phyloP scores from a whole-genome alignment of 2,797 vertebrate genomes.

The Malacoctenus gilli region DNA sequence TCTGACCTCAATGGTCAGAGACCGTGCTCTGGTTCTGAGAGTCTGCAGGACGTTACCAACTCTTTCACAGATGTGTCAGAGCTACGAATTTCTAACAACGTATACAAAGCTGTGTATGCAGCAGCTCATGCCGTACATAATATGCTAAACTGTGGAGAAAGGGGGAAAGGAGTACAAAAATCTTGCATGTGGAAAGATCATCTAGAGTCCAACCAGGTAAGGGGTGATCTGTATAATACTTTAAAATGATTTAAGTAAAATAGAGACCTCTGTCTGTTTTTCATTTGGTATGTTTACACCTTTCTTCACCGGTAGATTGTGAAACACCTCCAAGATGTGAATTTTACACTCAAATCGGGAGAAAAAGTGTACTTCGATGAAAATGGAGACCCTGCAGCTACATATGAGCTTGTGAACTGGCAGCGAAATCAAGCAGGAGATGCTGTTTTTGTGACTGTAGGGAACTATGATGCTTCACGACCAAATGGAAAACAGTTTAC shows the following conservation, averaged over 20 bases:
- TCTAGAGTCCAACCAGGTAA: constrained; percentile 67
- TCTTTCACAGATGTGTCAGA: constrained; percentile 80
- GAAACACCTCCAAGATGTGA: constrained; percentile 67
- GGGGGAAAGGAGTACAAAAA: constrained; percentile 23
- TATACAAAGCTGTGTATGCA: constrained; percentile 81
- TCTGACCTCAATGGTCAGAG: constrained; percentile 8
- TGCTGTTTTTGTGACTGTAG: constrained; percentile 70
- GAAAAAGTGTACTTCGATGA: constrained; percentile 76
- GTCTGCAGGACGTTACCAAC: constrained; percentile 65
- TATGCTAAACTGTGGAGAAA: constrained; percentile 62
- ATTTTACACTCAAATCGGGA: constrained; percentile 74
- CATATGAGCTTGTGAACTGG: constrained; percentile 83
- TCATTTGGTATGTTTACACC: too few relatives aligned
- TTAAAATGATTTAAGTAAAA: background rate
- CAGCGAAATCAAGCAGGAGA: constrained; percentile 70
- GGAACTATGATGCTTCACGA: constrained; percentile 76
- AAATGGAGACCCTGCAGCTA: constrained; percentile 78
- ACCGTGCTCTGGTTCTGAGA: constrained; percentile 77
- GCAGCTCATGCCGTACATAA: constrained; percentile 74
- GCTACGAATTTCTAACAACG: constrained; percentile 80
- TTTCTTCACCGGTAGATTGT: too few relatives aligned
- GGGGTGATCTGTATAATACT: background rate
- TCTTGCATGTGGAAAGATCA: constrained; percentile 49
- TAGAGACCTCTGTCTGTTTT: too few relatives aligned
- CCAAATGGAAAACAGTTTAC: constrained; percentile 70